Evolutionary conservation across 2,113 vertebrate species (phyloP).

Genomic region (Tragelaphus buxtoni): DNA sequence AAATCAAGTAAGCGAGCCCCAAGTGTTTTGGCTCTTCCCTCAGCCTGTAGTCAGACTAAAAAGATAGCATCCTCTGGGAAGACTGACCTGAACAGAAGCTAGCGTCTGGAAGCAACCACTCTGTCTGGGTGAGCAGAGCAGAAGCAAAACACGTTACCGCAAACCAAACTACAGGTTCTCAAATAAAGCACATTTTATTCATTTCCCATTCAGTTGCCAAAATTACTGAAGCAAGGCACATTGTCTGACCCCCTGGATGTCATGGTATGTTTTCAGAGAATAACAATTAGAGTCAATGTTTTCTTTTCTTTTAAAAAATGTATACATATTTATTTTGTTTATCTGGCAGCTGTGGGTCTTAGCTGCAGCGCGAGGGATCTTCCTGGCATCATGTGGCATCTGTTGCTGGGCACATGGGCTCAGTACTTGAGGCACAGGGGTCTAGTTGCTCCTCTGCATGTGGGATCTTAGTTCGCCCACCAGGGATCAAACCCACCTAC

Average conservation of each 20-base stretch:
- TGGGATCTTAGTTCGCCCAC: neutral
- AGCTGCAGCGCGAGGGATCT: rapidly evolving
- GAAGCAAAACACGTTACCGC: neutral
- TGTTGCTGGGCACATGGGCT: neutral
- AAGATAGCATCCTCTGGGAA: neutral
- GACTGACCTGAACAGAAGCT: neutral
- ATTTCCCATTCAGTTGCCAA: neutral
- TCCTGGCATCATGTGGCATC: neutral
- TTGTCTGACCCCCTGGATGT: too few relatives aligned
- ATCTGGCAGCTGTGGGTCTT: neutral
- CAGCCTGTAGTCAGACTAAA: neutral
- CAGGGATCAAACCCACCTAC: rapidly evolving
- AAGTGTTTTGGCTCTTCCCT: neutral
- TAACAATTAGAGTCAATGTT: neutral
- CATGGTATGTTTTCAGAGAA: neutral
- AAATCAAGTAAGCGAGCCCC: neutral
- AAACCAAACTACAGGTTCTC: neutral
- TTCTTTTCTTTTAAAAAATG: neutral
- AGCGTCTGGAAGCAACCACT: neutral
- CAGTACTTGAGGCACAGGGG: neutral
- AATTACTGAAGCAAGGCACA: neutral
- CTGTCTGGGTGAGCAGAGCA: neutral
- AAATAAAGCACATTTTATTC: neutral
- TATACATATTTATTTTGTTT: neutral
- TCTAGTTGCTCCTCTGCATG: neutral